Evolutionary conservation across 2,797 vertebrate genomes (phyloP).

Genomic region (Peromyscus nudipes): DNA sequence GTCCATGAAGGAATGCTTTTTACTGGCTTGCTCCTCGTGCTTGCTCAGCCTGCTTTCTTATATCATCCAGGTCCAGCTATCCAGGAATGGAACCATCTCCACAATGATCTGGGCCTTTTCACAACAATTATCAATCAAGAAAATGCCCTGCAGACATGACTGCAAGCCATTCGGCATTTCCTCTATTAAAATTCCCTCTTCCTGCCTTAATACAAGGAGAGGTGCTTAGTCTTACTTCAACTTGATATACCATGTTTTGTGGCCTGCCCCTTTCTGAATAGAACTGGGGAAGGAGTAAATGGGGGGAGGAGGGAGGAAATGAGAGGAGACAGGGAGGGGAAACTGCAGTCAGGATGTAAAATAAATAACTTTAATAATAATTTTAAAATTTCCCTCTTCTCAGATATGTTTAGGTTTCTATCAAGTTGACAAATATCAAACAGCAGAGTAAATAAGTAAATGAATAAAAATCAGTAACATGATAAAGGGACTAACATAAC

Average conservation of each 20-base stretch:
- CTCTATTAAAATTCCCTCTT: not conserved
- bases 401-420: not conserved
- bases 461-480: not conserved
- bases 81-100: not conserved
- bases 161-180: not conserved
- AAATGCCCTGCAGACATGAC: not conserved
- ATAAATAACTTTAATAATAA: not conserved
- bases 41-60: not conserved
- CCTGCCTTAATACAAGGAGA: not conserved
- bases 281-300: not conserved
- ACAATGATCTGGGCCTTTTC: not conserved
- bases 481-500: not conserved
- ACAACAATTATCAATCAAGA: not conserved
- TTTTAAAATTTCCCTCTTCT: not conserved
- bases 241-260: not conserved
- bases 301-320: not conserved
- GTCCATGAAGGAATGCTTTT: not conserved
- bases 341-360: not conserved
- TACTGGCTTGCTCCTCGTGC: not conserved
- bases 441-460: not conserved
- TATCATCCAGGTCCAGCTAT: not conserved
- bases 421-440: not conserved
- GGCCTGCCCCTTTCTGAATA: not conserved
- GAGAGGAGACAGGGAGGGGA: not conserved
- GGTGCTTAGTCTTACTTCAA: not conserved